Conservation (phyloP, 2,113 vertebrate species). For the Mesocricetus auratus region DNA sequence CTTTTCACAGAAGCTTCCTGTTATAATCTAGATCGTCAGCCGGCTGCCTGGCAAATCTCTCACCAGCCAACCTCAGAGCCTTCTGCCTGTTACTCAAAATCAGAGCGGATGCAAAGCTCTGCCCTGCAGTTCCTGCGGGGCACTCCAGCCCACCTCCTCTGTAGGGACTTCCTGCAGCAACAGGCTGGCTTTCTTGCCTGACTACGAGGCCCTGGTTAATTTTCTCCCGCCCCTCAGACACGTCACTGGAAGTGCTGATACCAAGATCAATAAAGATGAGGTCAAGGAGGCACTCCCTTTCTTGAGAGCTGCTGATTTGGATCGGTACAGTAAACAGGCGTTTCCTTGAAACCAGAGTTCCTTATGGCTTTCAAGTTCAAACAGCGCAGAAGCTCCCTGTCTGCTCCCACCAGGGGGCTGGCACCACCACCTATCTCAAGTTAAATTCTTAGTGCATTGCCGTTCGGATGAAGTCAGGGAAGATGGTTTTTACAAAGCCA, state of each 20-base stretch:
- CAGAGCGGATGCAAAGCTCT: background rate
- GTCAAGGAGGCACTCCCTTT: conserved; percentile 57
- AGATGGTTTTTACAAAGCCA: background rate
- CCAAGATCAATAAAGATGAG: conserved; percentile 59
- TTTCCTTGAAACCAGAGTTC: conserved; percentile 51
- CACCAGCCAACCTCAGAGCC: background rate
- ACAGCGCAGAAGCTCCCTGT: background rate
- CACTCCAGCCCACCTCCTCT: background rate
- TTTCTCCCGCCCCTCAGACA: background rate
- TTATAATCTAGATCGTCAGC: background rate
- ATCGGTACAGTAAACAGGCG: conserved; percentile 65
- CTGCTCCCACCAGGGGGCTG: background rate
- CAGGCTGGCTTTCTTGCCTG: background rate
- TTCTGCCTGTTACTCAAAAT: conserved; percentile 36
- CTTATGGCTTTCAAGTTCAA: conserved; percentile 1
- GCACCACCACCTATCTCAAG: conserved; percentile 22
- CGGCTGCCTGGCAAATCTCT: background rate
- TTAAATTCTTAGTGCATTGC: background rate
- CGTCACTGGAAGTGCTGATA: conserved; percentile 1
- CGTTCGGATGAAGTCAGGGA: background rate
- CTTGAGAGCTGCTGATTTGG: conserved; percentile 51
- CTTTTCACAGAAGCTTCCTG: conserved; percentile 17
- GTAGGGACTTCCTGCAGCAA: background rate
- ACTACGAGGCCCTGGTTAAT: background rate
- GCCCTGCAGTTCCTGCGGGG: background rate